Evolutionary conservation across 2,113 vertebrate species (phyloP), one percentile per base, ranked within the genome.

Genomic region (Cephalopholis sonnerati): DNA sequence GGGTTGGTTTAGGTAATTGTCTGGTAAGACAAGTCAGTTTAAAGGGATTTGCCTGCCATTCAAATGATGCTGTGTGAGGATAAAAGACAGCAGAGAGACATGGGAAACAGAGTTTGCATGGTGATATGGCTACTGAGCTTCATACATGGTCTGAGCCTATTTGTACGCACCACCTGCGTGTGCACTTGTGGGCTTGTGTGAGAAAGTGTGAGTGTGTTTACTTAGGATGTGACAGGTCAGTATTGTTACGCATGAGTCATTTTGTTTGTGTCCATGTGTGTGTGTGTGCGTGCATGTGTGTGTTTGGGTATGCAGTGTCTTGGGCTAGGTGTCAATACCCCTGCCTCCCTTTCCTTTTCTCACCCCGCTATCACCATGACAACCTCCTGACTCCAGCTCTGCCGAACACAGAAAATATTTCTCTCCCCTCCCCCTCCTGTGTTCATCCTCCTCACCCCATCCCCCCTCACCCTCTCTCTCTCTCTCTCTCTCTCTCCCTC

Each of bases 351-450:
- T 89, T 81, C 73, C 90, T 81, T 73, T 87, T 85, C 92, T 92
- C 90, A 83, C 86, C 87, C 91, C n/a, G 27, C 86, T 71, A 92
- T 95, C 95, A 93, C 95, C 95, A 96, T 96, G 95, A 95, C 95
- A 96, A 96, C 95, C 92, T 93, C 86, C 87, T 90, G 93, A 95
- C 94, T 95, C 94, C 81, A 79, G 89, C 89, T 88, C 85, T 85
- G 87, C 87, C 51, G 74, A 91, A 92, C 82, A 82, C 75, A 73
- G 92, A 80, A 90, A 88, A 93, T 92, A 93, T 92, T 89, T 89
- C 87, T 77, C 93, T 89, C 92, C 94, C 93, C 74, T 86, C 91
- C 94, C 94, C 93, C 86, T 82, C 74, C 73, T 79, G 79, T 79
- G 78, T 86, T 87, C 80, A 67, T 82, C 85, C 58, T 79, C 77